Base-by-base conservation (phyloP, 2,888 invertebrate species). In the Acanthosepion pharaonis region DNA sequence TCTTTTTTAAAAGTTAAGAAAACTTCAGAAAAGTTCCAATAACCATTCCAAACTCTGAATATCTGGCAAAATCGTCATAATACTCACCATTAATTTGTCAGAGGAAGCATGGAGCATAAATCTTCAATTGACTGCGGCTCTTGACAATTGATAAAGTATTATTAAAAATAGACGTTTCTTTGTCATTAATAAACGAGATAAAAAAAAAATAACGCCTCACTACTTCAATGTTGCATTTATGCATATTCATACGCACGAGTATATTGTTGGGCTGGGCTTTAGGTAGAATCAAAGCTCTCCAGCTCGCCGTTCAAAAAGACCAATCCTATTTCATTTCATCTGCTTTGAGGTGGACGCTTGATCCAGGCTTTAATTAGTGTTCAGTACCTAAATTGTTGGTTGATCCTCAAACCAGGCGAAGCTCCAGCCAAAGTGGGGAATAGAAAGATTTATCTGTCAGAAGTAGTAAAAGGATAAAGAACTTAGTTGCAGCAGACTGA, bases 341-440 rank as follows among this genome's bases (percentile, higher is more conserved):
- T n/a, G n/a, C 78, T 78, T 78, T 78, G n/a, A 78, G 78, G n/a
- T 33, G 78, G 33, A n/a, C 78, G 78, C 78, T 78, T 78, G 78
- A 78, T 78, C 78, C 78, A 33, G 78, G n/a, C 78, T 78, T 78
- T 78, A 78, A 78, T 78, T 78, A 78, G 78, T 33, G 78, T 33
- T n/a, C n/a, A n/a, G 78, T 78, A 78, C n/a, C 78, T 78, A 78
- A 78, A 78, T 78, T 78, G n/a, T 78, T 33, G 78, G 78, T 78
- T 78, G 78, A 78, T 78, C n/a, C 78, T n/a, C 78, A n/a, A 78
- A 78, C n/a, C 78, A 33, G n/a, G 78, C 78, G n/a, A 78, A 78
- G 78, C n/a, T n/a, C n/a, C 2, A n/a, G 9, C 11, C n/a, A 78
- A 11, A 11, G 78, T 15, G 15, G n/a, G 78, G 78, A n/a, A 78